Percentiles rank a stretch among this genome's conserved stretches.
Conservation (phyloP, 2,888 invertebrate species). For the Cetonia aurata region DNA sequence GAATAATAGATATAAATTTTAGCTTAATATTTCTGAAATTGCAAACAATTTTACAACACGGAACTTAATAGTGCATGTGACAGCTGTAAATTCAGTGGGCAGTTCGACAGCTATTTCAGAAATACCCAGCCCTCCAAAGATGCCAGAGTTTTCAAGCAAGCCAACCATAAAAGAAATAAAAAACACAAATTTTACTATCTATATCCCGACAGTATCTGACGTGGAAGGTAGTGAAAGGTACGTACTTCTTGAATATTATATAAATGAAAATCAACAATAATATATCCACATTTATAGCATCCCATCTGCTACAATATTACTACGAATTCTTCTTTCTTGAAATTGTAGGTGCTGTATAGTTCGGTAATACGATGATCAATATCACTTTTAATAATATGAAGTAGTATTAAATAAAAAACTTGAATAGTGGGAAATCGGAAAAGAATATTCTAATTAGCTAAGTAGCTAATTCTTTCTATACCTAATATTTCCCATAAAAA, state of each 20-base stretch:
- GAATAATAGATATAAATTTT: neutral
- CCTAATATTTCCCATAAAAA: no score
- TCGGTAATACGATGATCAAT: no score
- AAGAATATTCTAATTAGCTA: no score
- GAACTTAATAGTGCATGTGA: neutral
- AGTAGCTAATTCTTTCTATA: no score
- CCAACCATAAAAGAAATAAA: conserved; percentile 27
- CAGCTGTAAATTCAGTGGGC: conserved; percentile 21
- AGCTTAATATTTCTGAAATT: neutral
- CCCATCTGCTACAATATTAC: no score
- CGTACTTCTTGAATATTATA: neutral
- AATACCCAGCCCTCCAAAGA: conserved; percentile 8
- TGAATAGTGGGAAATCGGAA: no score
- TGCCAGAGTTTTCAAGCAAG: neutral
- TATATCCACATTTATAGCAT: neutral
- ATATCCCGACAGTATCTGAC: conserved; percentile 21
- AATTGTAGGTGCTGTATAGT: no score
- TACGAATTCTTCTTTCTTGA: no score
- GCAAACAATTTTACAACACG: neutral
- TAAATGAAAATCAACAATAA: neutral
- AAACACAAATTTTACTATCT: conserved; percentile 41
- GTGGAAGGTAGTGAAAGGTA: conserved; percentile 26
- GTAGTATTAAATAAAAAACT: no score
- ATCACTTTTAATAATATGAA: no score
- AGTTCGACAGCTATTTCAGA: neutral